Evolutionary conservation across 1,140 invertebrate genomes (phyloP), one percentile per base, ranked within the genome.

Genomic region (Anthonomus grandis): DNA sequence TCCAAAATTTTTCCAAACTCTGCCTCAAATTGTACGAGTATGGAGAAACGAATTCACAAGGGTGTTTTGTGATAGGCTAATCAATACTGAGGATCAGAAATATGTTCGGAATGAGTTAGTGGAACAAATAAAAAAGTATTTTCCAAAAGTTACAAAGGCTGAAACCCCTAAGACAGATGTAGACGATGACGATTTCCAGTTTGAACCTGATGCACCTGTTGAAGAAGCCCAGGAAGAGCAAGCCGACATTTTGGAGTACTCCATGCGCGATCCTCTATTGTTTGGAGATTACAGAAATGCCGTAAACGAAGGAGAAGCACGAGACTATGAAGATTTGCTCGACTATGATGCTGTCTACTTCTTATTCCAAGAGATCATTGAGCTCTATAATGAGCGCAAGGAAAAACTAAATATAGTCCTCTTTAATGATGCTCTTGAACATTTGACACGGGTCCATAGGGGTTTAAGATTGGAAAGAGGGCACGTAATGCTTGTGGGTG

Each of bases 11-110:
- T 90, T 86, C 71, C 76, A 78, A n/a, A 79, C 76, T 24, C 69
- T 78, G 8, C 79, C 85, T n/a, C 83, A 88, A 31, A 82, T 95
- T 9, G 73, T 93, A 1, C 78, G 92, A 17, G 83, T 91, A 1
- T 95, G 93, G 93, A 80, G 91, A 61, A 94, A 95, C 70, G 93
- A 96, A 72, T 90, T 91, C 70, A 80, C 80, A 0, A 70, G 93
- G 55, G 87, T 95, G 10, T 87, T 95, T 36, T 91, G 85, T 69
- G 93, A 96, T 76, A 76, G 93, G 31, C 80, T 96, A 2, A 91
- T 91, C 57, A 85, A 75, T 59, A 74, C 78, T n/a, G 74, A 82
- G 76, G 82, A 86, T 63, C 69, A 77, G 52, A 62, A 69, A 18
- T 57, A 78, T 2, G 74, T 85, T 36, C 60, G 68, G 4, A 67